Percentiles rank a stretch among this genome's conserved stretches.
These are phyloP conservation scores for Bagarius yarrelli DNA, from an alignment of 2,113 vertebrate species.

Conservation along the genomic window DNA sequence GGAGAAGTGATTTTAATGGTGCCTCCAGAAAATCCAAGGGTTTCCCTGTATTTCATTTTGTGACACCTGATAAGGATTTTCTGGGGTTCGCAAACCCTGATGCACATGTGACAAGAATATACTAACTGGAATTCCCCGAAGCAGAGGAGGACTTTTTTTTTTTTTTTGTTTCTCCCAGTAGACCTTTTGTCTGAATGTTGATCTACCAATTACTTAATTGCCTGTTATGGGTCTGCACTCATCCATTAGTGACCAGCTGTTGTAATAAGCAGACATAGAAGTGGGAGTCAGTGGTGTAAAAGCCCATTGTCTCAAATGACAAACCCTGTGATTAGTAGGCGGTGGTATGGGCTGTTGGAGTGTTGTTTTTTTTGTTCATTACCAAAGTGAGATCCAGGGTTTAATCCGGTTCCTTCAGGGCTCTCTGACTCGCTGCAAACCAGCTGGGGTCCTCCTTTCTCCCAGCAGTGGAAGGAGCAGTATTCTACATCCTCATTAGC, in stretches of 20 bases:
- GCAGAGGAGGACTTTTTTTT: conserved; percentile 4
- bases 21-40: conserved; percentile 54
- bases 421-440: conserved; percentile 54
- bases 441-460: conserved; percentile 57
- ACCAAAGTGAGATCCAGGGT: conserved; percentile 59
- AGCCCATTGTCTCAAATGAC: conserved; percentile 70
- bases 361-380: conserved; percentile 53
- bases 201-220: conserved; percentile 71
- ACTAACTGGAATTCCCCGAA: background rate
- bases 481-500: conserved; percentile 68
- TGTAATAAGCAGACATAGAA: conserved; percentile 60
- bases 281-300: conserved; percentile 57
- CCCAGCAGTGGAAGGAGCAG: conserved; percentile 56
- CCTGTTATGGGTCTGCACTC: conserved; percentile 54
- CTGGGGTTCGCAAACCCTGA: background rate
- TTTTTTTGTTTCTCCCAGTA: conserved; percentile 20
- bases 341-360: conserved; percentile 59
- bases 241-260: conserved; percentile 64
- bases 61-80: background rate
- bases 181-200: conserved; percentile 48
- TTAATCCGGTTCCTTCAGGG: conserved; percentile 69
- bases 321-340: conserved; percentile 61
- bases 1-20: conserved; percentile 52
- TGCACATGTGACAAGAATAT: background rate
- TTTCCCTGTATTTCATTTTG: conserved; percentile 55